Evolutionary conservation across 1,140 invertebrate genomes (phyloP).

Genomic region (Drosophila suzukii): DNA sequence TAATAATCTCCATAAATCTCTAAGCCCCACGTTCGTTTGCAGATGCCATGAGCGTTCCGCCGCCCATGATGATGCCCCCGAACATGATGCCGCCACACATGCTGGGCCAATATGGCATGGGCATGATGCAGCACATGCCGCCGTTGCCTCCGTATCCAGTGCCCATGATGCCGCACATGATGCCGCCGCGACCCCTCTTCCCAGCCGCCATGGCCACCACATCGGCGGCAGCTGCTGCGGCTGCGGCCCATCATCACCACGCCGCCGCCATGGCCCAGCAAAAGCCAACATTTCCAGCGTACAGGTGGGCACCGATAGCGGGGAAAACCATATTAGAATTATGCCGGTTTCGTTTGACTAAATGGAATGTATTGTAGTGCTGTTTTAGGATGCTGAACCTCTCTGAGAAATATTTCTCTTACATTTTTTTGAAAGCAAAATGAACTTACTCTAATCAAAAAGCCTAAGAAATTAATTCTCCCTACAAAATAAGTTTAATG

Average conservation of each 20-base stretch:
- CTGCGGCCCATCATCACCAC: conserved; percentile 62
- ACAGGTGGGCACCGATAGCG: conserved; percentile 86
- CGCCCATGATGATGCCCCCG: conserved; percentile 86
- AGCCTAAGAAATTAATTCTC: no score
- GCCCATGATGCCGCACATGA: conserved; percentile 87
- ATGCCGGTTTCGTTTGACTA: background rate
- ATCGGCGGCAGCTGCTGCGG: conserved; percentile 85
- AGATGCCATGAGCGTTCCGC: conserved; percentile 84
- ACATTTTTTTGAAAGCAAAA: no score
- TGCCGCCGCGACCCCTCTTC: conserved; percentile 92
- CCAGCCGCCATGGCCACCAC: conserved; percentile 89
- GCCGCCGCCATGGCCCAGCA: conserved; percentile 86
- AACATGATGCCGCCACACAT: conserved; percentile 87
- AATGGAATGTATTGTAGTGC: background rate
- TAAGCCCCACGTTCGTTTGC: background rate
- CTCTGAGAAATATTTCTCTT: no score
- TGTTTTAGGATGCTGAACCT: no score
- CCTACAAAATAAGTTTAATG: no score
- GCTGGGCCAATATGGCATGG: conserved; percentile 86
- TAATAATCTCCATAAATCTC: background rate
- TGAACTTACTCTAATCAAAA: no score
- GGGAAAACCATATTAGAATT: background rate
- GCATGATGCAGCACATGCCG: conserved; percentile 86
- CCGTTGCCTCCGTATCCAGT: conserved; percentile 86
- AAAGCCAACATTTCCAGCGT: conserved; percentile 92